These are phyloP conservation scores for Bursaphelenchus mucronatus DNA, from an alignment of 1,140 invertebrate genomes.

Conservation along the genomic window DNA sequence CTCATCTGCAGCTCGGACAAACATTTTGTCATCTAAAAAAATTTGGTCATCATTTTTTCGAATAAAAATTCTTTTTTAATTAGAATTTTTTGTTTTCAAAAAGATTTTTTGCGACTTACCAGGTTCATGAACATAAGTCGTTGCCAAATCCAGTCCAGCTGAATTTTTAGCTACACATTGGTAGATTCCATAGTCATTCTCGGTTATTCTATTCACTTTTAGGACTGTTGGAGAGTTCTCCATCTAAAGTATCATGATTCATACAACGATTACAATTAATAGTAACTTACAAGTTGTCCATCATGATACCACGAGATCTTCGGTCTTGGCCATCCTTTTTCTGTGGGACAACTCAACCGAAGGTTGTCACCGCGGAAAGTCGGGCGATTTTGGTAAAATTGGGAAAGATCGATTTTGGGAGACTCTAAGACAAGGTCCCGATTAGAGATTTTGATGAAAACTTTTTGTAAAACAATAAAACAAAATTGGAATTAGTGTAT, in stretches of 20 bases:
- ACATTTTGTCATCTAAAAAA: conserved; percentile 56
- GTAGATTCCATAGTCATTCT: conserved; percentile 85
- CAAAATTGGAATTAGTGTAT: background rate
- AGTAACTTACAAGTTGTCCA: conserved; percentile 36
- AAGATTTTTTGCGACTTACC: conserved; percentile 17
- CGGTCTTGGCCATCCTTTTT: conserved; percentile 45
- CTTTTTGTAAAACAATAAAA: conserved; percentile 11
- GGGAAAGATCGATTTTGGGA: conserved; percentile 18
- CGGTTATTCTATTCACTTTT: conserved; percentile 74
- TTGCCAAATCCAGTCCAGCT: conserved; percentile 78
- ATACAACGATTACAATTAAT: conserved; percentile 19
- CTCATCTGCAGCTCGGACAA: too few species aligned
- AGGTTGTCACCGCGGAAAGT: conserved; percentile 18
- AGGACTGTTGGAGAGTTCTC: conserved; percentile 71
- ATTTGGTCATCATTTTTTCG: conserved; percentile 7
- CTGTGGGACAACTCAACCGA: conserved; percentile 32
- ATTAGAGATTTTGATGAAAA: conserved; percentile 11
- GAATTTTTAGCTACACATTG: conserved; percentile 85
- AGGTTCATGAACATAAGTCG: background rate
- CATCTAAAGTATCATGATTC: conserved; percentile 9
- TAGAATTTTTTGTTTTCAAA: conserved; percentile 17
- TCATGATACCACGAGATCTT: conserved; percentile 47
- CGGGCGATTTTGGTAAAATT: conserved; percentile 14
- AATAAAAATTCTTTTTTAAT: conserved; percentile 10
- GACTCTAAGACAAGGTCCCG: conserved; percentile 6